Conservation (phyloP, 2,797 vertebrate genomes). For the Malurus leucopterus region DNA sequence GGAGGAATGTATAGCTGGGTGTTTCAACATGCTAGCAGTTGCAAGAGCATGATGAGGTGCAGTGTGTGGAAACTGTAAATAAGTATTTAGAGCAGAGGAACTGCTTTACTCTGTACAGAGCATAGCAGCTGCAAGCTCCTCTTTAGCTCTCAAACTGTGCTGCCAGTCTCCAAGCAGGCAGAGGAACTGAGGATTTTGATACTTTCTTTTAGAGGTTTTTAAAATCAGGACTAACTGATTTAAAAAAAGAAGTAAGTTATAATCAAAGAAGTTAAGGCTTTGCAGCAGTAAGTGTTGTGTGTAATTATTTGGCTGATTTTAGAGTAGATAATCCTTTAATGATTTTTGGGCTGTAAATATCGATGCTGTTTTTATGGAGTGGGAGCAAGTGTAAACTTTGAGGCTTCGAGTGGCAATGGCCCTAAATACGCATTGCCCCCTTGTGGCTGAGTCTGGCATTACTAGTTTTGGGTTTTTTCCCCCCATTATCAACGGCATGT, state of each 20-base stretch:
- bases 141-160: background rate
- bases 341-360: background rate
- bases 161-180: background rate
- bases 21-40: background rate
- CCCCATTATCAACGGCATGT: accelerated
- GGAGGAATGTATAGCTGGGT: background rate
- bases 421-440: background rate
- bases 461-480: background rate
- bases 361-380: background rate
- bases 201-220: background rate
- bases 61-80: background rate
- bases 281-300: background rate
- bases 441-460: background rate
- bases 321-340: background rate
- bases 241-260: accelerated
- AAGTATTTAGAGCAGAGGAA: background rate
- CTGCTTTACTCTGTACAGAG: too few relatives aligned
- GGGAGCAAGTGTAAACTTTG: background rate
- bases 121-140: background rate
- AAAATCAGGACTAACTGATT: background rate
- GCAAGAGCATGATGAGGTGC: background rate
- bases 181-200: background rate
- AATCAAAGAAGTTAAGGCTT: background rate
- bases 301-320: background rate
- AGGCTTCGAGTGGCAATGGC: background rate